Evolutionary conservation across 2,113 vertebrate genomes (phyloP), one percentile per base, ranked within the genome.

Genomic region (Andinoacara biseriatus): DNA sequence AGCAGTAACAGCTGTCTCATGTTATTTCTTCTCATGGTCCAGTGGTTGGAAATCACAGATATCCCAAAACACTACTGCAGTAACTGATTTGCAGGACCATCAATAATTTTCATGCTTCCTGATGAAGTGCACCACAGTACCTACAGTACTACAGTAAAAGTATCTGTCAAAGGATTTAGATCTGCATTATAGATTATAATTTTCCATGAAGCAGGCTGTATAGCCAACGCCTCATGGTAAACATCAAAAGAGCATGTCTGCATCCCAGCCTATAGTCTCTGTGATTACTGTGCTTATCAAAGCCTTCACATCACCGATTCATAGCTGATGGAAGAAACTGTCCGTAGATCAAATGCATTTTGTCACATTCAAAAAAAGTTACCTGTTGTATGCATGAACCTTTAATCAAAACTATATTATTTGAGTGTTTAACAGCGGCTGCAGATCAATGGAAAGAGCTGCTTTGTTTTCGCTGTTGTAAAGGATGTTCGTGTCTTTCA

Each of bases 211-310:
- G 54, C 26, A 29, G 56, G 17, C 56, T 72, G 46, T 72, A 72
- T n/a, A 72, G 43, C 2, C 0, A 20, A 72, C 20, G 24, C 43
- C 43, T 72, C 65, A 17, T 31, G 17, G 13, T 72, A n/a, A 52
- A 31, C 78, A 87, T 92, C 83, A 87, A 84, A 90, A 83, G 63
- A 81, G 67, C 29, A 63, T 59, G 62, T 83, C 63, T 82, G 20
- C 57, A 61, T 24, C 22, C 63, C 52, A 59, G 54, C 46, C 62
- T 88, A 33, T 83, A 57, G 59, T 63, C 15, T 82, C 79, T 83
- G 17, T 81, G 87, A 88, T 62, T 78, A 76, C 26, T 69, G 33
- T 75, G 58, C 78, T 83, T 77, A 13, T 78, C 46, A 72, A 52
- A 72, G 26, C 43, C 65, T 72, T 31, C 43, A 52, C 65, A 52